Evolutionary conservation across 2,888 invertebrate genomes (phyloP), one percentile per base, ranked within the genome.

Genomic region (Platycnemis pennipes): DNA sequence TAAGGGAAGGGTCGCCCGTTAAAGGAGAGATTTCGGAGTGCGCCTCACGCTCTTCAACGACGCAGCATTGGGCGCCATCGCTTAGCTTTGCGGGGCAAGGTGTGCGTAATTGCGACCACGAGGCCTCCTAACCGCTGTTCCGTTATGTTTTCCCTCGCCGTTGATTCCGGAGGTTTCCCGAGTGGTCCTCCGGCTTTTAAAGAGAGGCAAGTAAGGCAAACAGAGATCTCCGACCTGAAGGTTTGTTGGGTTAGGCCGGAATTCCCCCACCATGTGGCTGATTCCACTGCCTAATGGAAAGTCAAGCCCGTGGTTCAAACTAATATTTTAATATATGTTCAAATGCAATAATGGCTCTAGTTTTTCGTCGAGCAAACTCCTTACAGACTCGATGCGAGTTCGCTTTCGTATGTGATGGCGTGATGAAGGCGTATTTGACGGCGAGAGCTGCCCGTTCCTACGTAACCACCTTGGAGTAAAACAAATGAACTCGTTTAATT

Each of bases 91-190:
- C 37, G 77, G 77, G 31, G 13, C 37, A 37, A 37, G 31, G 77
- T 77, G 31, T 77, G 37, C 77, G 37, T 77, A 77, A 77, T 13
- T 77, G 37, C 31, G 77, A 77, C 77, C 13, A 1, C 31, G 11
- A 19, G 49, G 49, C 49, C 49, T 19, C 37, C 77, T 5, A 37
- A 26, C 5, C 37, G 37, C 13, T 2, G 31, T 37, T 37, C 77
- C 77, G 77, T 77, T 77, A 77, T 77, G 77, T 77, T 77, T 77
- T 77, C 77, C 37, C 77, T 77, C 31, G 37, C 77, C 13, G 31
- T 37, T 77, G 37, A 77, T 77, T 31, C 37, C 4, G 77, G 7
- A 4, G 31, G 69, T 77, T 63, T 77, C 26, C 69, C 31, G 8
- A 1, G 69, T 11, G 31, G 69, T 77, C 37, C 0, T 37, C 31